Conservation (phyloP, 2,113 vertebrate species). For the Cricetomys ansorgei region DNA sequence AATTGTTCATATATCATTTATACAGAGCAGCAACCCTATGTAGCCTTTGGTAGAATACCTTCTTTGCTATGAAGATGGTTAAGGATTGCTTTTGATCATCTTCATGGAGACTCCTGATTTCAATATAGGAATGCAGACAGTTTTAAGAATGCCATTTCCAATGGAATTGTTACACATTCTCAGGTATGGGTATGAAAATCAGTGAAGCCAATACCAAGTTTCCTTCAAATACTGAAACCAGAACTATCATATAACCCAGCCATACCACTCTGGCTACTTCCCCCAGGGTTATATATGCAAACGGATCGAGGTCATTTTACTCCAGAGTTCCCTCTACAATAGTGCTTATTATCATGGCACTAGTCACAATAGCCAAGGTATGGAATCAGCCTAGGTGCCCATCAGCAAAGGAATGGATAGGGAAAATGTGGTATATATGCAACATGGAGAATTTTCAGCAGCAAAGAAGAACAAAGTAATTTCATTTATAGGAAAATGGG, state of each 20-base stretch:
- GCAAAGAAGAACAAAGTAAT: not conserved
- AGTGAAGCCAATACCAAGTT: not conserved
- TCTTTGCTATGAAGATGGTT: constrained; percentile 39
- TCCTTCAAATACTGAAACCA: not conserved
- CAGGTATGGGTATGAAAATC: not conserved
- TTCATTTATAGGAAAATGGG: not conserved
- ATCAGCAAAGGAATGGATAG: not conserved
- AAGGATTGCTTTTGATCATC: constrained; percentile 49
- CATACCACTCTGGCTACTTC: not conserved
- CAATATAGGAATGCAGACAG: constrained; percentile 19
- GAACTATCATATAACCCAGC: not conserved
- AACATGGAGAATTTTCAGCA: not conserved
- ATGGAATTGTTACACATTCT: not conserved
- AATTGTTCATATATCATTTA: not conserved
- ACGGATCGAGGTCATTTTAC: not conserved
- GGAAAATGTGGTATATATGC: not conserved
- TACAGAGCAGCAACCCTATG: not conserved
- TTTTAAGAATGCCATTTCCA: not conserved
- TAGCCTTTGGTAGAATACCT: not conserved
- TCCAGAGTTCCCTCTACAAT: not conserved
- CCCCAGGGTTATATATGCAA: not conserved
- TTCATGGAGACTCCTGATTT: constrained; percentile 15
- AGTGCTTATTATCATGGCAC: too few relatives aligned
- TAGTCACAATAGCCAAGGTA: not conserved
- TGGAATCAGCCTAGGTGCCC: not conserved